A percentile compares a stretch with the other conserved stretches of the same genome.
Conservation (phyloP, 2,113 vertebrate genomes). For the Halichoerus grypus region DNA sequence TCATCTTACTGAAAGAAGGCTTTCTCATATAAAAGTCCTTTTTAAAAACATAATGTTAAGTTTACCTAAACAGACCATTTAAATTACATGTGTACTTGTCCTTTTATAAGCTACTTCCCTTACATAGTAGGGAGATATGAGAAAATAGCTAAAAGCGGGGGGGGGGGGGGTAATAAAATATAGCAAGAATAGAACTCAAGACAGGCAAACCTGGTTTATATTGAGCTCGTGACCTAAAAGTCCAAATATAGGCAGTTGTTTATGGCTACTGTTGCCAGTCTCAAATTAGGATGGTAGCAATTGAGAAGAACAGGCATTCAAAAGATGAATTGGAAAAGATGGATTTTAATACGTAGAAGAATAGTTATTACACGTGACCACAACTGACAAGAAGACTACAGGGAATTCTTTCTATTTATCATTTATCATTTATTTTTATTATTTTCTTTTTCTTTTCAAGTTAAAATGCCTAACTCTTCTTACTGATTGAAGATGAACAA, state of each 20-base stretch:
- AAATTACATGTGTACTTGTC: neutral
- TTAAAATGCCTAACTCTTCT: neutral
- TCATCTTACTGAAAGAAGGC: neutral
- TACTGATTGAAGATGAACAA: conserved; percentile 2
- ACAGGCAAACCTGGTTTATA: neutral
- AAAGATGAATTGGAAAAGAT: neutral
- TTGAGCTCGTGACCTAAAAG: neutral
- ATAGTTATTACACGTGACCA: neutral
- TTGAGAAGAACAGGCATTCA: neutral
- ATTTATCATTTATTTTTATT: neutral
- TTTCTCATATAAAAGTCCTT: neutral
- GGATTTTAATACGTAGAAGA: neutral
- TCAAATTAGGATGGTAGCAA: neutral
- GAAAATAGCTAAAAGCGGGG: neutral
- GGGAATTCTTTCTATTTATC: neutral
- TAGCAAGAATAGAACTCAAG: neutral
- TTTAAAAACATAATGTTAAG: neutral
- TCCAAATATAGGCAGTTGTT: neutral
- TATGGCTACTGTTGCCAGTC: neutral
- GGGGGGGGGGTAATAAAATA: neutral
- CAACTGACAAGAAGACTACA: neutral
- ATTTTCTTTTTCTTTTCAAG: conserved; percentile 4
- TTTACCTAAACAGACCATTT: conserved; percentile 3
- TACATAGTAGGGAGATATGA: neutral
- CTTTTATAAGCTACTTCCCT: neutral